A percentile compares a stretch with the other conserved stretches of the same genome.
Conservation (phyloP, 2,888 invertebrate genomes). For the Disparrhopalites patrizii region DNA sequence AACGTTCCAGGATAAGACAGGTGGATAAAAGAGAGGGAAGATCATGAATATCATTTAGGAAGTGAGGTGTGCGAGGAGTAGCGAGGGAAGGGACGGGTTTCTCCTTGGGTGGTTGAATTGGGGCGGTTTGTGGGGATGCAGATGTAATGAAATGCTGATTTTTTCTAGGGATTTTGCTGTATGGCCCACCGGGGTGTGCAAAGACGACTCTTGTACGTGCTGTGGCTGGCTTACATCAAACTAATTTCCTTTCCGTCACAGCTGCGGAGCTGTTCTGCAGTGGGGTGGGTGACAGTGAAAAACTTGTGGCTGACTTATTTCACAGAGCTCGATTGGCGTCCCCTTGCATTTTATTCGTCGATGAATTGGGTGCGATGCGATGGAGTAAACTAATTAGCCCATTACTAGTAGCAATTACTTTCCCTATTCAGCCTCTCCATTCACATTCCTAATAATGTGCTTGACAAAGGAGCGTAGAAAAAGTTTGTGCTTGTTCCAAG, state of each 20-base stretch:
- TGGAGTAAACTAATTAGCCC: conserved; percentile 32
- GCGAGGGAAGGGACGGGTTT: too few species aligned
- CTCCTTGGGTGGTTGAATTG: too few species aligned
- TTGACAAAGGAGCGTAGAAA: neutral
- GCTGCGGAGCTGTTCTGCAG: conserved; percentile 64
- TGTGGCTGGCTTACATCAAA: conserved; percentile 56
- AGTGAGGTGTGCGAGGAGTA: too few species aligned
- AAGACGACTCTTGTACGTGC: conserved; percentile 62
- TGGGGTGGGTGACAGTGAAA: conserved; percentile 63
- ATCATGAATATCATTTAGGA: too few species aligned
- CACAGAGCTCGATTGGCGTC: conserved; percentile 59
- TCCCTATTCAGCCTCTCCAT: conserved; percentile 14
- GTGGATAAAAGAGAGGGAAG: too few species aligned
- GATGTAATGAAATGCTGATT: neutral
- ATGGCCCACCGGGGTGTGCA: conserved; percentile 65
- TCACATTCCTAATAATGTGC: conserved; percentile 1
- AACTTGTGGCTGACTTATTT: conserved; percentile 59
- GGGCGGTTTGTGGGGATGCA: neutral
- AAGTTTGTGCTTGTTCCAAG: neutral
- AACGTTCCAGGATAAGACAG: too few species aligned
- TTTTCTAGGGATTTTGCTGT: conserved; percentile 57
- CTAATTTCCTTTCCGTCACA: conserved; percentile 59
- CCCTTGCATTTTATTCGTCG: conserved; percentile 62
- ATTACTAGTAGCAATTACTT: conserved; percentile 17
- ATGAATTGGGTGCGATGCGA: conserved; percentile 61